Conservation (phyloP, 2,888 invertebrate species). For the Drosophila eohydei region DNA sequence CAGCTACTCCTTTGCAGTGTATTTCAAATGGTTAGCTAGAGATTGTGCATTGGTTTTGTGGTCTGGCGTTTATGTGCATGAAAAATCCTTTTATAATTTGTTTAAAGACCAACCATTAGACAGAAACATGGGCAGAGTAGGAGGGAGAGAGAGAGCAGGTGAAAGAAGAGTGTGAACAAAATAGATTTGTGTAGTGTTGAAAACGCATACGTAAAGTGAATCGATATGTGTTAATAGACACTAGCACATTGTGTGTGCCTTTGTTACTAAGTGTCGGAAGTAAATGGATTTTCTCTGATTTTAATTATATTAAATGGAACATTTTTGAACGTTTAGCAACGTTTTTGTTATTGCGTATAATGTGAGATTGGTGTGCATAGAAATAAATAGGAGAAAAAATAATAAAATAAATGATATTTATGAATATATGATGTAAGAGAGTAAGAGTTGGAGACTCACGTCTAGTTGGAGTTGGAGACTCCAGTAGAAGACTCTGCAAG, state of each 20-base stretch:
- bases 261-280: constrained; percentile 9
- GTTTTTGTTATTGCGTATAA: background rate
- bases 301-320: constrained; percentile 7
- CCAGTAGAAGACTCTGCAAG: too few species aligned
- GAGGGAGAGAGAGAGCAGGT: background rate
- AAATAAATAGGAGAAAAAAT: background rate
- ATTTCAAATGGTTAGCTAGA: constrained; percentile 25
- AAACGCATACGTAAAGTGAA: constrained; percentile 43
- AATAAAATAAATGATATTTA: background rate
- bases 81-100: constrained; percentile 55
- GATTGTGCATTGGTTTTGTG: constrained; percentile 59
- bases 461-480: too few species aligned
- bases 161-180: background rate
- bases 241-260: constrained; percentile 15
- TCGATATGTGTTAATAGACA: constrained; percentile 50
- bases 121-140: background rate
- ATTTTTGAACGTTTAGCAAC: background rate
- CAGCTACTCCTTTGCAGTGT: constrained; percentile 2
- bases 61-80: constrained; percentile 43
- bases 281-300: constrained; percentile 35
- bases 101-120: constrained; percentile 40
- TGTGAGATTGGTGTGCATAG: background rate
- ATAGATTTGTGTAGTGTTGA: constrained; percentile 27
- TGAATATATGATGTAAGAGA: background rate
- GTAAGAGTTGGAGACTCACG: too few species aligned